Evolutionary conservation across 1,140 invertebrate genomes (phyloP).

Genomic region (Goniozus legneri): DNA sequence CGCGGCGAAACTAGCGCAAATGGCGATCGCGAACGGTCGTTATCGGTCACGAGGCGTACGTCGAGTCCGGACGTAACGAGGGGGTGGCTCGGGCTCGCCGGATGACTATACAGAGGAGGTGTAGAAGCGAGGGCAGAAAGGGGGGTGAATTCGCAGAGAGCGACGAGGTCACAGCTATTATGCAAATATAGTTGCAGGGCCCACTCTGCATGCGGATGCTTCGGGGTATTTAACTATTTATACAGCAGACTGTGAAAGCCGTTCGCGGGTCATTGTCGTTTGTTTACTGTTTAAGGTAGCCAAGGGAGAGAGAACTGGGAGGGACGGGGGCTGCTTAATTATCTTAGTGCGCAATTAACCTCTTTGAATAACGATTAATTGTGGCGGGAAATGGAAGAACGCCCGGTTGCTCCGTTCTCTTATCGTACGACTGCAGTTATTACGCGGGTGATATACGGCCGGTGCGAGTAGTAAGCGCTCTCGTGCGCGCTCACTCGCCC

Average conservation of each 20-base stretch:
- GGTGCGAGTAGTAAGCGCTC: no score
- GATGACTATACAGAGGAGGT: no score
- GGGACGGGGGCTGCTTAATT: background rate
- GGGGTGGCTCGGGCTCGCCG: no score
- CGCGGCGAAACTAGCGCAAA: no score
- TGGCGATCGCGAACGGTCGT: background rate
- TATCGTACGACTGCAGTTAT: background rate
- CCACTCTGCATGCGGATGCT: background rate
- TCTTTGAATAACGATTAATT: constrained; percentile 1
- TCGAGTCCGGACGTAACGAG: background rate
- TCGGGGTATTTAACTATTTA: background rate
- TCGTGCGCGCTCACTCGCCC: no score
- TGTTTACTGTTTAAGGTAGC: background rate
- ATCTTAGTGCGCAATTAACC: background rate
- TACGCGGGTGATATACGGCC: background rate
- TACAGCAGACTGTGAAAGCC: background rate
- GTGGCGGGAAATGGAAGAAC: background rate
- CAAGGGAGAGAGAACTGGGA: no score
- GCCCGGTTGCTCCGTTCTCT: background rate
- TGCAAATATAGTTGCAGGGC: constrained; percentile 9
- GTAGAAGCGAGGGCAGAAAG: no score
- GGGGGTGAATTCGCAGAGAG: no score
- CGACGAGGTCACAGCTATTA: constrained; percentile 9
- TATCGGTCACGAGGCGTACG: background rate
- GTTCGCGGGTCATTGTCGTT: background rate